Evolutionary conservation across 2,888 invertebrate species (phyloP).

Genomic region (Hirtodrosophila confusa): DNA sequence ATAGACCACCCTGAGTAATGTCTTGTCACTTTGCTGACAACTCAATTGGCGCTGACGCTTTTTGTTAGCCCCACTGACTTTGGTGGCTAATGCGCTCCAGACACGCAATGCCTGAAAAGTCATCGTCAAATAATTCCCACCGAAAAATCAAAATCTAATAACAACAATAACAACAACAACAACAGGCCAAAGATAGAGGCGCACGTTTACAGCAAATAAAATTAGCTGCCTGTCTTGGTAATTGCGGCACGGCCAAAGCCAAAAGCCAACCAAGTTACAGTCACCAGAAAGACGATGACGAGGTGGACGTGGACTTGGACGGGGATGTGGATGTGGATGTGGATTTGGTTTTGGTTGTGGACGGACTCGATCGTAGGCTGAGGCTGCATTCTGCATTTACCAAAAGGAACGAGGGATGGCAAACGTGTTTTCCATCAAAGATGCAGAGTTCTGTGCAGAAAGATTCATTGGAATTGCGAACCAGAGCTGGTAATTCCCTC

Average conservation of each 20-base stretch:
- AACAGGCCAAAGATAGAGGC: constrained; percentile 43
- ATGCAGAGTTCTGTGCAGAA: constrained; percentile 2
- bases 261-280: constrained; percentile 39
- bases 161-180: constrained; percentile 15
- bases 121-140: constrained; percentile 66
- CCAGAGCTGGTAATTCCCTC: constrained; percentile 1
- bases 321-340: neutral
- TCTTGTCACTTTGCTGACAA: constrained; percentile 61
- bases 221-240: constrained; percentile 78
- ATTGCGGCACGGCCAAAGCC: constrained; percentile 65
- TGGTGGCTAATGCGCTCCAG: constrained; percentile 53
- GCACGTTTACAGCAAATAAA: constrained; percentile 75
- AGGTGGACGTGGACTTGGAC: constrained; percentile 23
- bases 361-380: constrained; percentile 6
- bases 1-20: constrained; percentile 64
- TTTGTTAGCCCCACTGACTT: constrained; percentile 19
- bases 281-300: constrained; percentile 35
- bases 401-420: constrained; percentile 42
- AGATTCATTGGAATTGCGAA: constrained; percentile 1
- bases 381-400: constrained; percentile 47
- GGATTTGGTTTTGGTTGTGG: neutral
- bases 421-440: constrained; percentile 19
- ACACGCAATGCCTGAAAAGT: constrained; percentile 65
- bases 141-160: constrained; percentile 38
- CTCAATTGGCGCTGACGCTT: constrained; percentile 59